Evolutionary conservation across 2,797 vertebrate species (phyloP).

Genomic region (Typhlichthys eigenmanni): DNA sequence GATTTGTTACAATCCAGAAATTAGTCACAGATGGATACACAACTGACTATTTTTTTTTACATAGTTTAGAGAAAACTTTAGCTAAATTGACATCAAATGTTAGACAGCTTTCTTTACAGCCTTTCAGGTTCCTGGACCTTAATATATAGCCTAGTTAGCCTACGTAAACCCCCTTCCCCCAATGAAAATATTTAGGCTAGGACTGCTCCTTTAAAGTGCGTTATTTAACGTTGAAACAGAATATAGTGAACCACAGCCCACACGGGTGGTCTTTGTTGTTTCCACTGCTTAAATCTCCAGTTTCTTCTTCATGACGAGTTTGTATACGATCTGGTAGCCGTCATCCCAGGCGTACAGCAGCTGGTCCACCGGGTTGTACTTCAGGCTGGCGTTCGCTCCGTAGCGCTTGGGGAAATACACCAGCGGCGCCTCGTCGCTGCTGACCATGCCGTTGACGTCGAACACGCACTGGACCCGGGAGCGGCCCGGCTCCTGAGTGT

Average conservation of each 20-base stretch:
- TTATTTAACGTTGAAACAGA: not conserved
- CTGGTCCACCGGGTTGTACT: constrained; percentile 91
- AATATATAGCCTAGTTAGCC: too few relatives aligned
- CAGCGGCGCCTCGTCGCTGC: constrained; percentile 83
- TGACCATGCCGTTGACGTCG: constrained; percentile 88
- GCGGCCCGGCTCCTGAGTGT: constrained; percentile 90
- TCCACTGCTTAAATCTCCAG: constrained; percentile 69
- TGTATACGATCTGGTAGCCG: constrained; percentile 96
- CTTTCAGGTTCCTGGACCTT: too few relatives aligned
- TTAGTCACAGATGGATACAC: too few relatives aligned
- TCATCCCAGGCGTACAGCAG: constrained; percentile 97
- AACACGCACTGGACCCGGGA: constrained; percentile 94
- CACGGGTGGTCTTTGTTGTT: too few relatives aligned
- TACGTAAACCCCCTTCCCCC: too few relatives aligned
- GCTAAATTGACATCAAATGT: too few relatives aligned
- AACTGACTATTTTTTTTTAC: too few relatives aligned
- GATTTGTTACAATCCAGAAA: too few relatives aligned
- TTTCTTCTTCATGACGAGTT: constrained; percentile 92
- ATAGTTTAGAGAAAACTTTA: too few relatives aligned
- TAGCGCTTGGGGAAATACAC: constrained; percentile 96
- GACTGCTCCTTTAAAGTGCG: too few relatives aligned
- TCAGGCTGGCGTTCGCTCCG: constrained; percentile 90
- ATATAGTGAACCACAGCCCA: not conserved
- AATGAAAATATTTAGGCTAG: too few relatives aligned
- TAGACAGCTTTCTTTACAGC: too few relatives aligned